Evolutionary conservation across 2,797 vertebrate species (phyloP).

Genomic region (Erpetoichthys calabaricus): DNA sequence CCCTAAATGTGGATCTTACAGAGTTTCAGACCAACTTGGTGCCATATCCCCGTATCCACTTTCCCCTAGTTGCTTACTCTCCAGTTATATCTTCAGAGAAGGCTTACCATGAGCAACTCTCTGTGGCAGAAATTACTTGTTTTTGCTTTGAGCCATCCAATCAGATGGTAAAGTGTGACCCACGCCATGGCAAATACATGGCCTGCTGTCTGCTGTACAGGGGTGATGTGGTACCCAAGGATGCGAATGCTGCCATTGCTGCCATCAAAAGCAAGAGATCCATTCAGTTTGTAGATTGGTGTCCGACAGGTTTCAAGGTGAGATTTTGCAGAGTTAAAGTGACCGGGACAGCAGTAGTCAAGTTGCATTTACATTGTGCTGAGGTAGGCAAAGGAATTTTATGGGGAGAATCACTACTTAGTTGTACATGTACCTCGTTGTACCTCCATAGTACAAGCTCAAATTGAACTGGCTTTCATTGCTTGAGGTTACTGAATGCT

Average conservation of each 20-base stretch:
- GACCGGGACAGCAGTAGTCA: background rate
- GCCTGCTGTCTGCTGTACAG: slow-evolving; percentile 70
- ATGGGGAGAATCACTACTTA: no score
- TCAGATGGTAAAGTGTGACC: no score
- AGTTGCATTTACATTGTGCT: no score
- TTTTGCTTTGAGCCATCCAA: no score
- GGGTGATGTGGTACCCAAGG: slow-evolving; percentile 75
- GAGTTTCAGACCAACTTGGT: slow-evolving; percentile 36
- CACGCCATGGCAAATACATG: slow-evolving; percentile 24
- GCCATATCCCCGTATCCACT: background rate
- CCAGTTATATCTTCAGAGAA: background rate
- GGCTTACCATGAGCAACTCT: no score
- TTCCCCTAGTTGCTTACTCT: background rate
- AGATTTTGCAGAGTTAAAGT: background rate
- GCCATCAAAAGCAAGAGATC: slow-evolving; percentile 70
- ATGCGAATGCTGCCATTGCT: slow-evolving; percentile 73
- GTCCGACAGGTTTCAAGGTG: background rate
- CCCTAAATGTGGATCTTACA: slow-evolving; percentile 40
- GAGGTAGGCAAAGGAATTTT: no score
- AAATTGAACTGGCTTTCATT: no score
- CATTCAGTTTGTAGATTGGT: slow-evolving; percentile 59
- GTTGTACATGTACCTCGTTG: no score
- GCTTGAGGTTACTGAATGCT: no score
- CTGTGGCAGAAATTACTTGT: no score
- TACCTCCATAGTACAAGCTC: no score